These are phyloP conservation scores for Gyrodactylus salaris DNA, from an alignment of 1,140 invertebrate species.

Conservation along the genomic window DNA sequence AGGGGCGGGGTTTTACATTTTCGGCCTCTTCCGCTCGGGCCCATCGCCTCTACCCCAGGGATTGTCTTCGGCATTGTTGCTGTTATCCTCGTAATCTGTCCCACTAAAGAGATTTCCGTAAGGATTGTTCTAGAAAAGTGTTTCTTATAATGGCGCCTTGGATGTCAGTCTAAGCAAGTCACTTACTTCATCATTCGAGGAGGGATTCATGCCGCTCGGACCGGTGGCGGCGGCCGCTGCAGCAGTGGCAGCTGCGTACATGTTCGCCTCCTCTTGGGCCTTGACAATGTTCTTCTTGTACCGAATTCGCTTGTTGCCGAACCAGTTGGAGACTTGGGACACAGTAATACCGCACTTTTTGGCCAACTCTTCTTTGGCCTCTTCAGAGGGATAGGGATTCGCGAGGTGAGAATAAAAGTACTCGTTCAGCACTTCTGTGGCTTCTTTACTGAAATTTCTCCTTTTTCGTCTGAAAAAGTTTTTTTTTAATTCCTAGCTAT, in stretches of 20 bases:
- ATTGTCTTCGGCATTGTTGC: not conserved
- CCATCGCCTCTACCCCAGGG: not conserved
- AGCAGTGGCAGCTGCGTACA: conserved; percentile 5
- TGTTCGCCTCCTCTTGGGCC: conserved; percentile 10
- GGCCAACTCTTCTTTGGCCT: conserved; percentile 96
- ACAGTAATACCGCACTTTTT: conserved; percentile 95
- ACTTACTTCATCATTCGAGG: not conserved
- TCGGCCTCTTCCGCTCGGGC: not conserved
- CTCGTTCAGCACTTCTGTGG: conserved; percentile 93
- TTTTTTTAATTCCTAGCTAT: not conserved
- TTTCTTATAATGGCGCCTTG: too few relatives aligned
- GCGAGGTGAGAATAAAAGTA: conserved; percentile 98
- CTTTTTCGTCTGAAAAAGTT: conserved; percentile 44
- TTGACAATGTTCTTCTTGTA: conserved; percentile 99
- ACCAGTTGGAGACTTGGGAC: conserved; percentile 55
- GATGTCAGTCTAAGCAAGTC: too few relatives aligned
- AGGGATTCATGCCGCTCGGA: not conserved
- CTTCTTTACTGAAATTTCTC: conserved; percentile 97
- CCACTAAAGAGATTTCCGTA: not conserved
- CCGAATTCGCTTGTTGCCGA: conserved; percentile 95
- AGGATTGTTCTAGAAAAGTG: too few relatives aligned
- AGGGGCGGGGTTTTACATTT: too few relatives aligned
- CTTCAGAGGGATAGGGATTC: conserved; percentile 97
- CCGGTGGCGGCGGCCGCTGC: conserved; percentile 3
- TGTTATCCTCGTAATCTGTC: not conserved